Percentiles rank a stretch among this genome's conserved stretches.
Conservation (phyloP, 2,113 vertebrate species). For the Micronycteris hirsuta region DNA sequence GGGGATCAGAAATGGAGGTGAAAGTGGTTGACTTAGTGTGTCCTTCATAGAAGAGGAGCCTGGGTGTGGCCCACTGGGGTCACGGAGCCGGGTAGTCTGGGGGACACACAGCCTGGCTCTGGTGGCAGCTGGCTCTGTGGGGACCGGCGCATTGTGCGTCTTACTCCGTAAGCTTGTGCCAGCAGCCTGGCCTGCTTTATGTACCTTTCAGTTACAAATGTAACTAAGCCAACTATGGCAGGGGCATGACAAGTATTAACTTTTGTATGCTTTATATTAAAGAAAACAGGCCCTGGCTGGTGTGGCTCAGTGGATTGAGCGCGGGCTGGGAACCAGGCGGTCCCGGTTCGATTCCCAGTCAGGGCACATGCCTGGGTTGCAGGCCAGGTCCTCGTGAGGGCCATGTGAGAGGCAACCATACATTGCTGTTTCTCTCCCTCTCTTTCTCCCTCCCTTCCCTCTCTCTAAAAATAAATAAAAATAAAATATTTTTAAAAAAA, state of each 20-base stretch:
- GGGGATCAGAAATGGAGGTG: background rate
- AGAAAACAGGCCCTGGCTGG: no score
- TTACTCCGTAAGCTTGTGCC: accelerated
- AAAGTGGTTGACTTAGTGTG: background rate
- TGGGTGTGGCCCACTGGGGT: background rate
- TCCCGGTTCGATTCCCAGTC: no score
- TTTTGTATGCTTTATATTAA: background rate
- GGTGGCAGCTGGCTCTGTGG: background rate
- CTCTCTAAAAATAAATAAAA: no score
- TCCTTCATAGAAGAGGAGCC: background rate
- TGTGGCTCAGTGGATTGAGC: no score
- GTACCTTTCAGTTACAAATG: background rate
- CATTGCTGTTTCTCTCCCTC: no score
- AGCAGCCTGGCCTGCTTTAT: background rate
- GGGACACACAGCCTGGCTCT: background rate
- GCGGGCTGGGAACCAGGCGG: no score
- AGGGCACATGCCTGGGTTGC: no score
- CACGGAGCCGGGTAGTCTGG: accelerated
- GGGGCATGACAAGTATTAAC: background rate
- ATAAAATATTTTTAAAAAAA: no score
- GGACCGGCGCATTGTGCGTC: background rate
- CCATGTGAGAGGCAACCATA: no score
- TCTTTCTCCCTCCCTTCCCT: no score
- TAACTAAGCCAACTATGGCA: background rate
- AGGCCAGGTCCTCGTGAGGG: no score